A percentile compares a stretch with the other conserved stretches of the same genome.
These are phyloP conservation scores for rat (Rattus norvegicus) DNA, from an alignment of 2,113 vertebrate genomes.

Conservation along the genomic window GRCr8 NC_086027.1:92809001-92809500, in stretches of 20 bases:
- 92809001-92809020: neutral
- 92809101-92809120: neutral
- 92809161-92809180: neutral
- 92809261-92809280: fast-evolving
- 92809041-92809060: neutral
- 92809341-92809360: neutral
- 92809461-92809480: slow-evolving; percentile 11
- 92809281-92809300: neutral
- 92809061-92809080: neutral
- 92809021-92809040: neutral
- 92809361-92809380: neutral
- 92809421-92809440: neutral
- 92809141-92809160: neutral
- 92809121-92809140: neutral
- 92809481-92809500: slow-evolving; percentile 42
- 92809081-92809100: neutral
- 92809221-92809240: neutral
- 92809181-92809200: neutral
- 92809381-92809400: neutral
- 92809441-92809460: neutral
- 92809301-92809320: neutral
- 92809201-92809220: neutral
- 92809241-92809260: neutral
- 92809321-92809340: neutral
- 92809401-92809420: neutral